Evolutionary conservation across 2,888 invertebrate genomes (phyloP).

Genomic region (Ligdia adustata): DNA sequence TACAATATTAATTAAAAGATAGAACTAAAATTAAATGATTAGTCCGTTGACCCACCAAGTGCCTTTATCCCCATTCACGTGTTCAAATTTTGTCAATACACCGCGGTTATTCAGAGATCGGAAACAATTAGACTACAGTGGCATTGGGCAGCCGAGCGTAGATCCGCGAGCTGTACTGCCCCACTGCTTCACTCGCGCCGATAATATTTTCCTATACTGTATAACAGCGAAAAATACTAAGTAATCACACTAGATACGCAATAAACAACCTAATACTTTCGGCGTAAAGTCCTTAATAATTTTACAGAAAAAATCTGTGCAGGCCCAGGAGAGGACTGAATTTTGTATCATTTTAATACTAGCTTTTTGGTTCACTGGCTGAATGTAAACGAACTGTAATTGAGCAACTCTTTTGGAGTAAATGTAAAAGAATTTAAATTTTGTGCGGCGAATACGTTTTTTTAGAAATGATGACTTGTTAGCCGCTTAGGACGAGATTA

Average conservation of each 20-base stretch:
- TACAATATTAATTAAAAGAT: too few relatives aligned
- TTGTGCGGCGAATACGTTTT: too few relatives aligned
- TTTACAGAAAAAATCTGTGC: conserved; percentile 12
- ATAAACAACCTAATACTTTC: conserved; percentile 28
- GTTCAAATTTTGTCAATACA: conserved; percentile 76
- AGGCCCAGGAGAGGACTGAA: conserved; percentile 30
- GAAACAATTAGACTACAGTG: conserved; percentile 81
- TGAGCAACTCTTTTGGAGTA: conserved; percentile 38
- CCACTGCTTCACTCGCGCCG: conserved; percentile 68
- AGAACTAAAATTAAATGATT: too few relatives aligned
- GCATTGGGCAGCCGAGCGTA: conserved; percentile 80
- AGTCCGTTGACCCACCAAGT: conserved; percentile 53
- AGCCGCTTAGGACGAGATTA: too few relatives aligned
- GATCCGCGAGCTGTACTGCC: conserved; percentile 70
- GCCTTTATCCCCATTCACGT: conserved; percentile 65
- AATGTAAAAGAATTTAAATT: conserved; percentile 32
- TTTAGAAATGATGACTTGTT: too few relatives aligned
- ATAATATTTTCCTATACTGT: conserved; percentile 56
- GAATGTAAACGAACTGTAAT: conserved; percentile 47
- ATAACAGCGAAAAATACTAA: conserved; percentile 40
- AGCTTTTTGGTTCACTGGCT: conserved; percentile 44
- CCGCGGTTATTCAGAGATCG: conserved; percentile 77
- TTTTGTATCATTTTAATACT: conserved; percentile 47
- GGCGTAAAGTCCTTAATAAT: conserved; percentile 15
- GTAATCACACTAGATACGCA: conserved; percentile 17